Percentiles rank a stretch among this genome's conserved stretches.
These are phyloP conservation scores for Salarias fasciatus DNA, from an alignment of 2,797 vertebrate species.

Conservation along the genomic window DNA sequence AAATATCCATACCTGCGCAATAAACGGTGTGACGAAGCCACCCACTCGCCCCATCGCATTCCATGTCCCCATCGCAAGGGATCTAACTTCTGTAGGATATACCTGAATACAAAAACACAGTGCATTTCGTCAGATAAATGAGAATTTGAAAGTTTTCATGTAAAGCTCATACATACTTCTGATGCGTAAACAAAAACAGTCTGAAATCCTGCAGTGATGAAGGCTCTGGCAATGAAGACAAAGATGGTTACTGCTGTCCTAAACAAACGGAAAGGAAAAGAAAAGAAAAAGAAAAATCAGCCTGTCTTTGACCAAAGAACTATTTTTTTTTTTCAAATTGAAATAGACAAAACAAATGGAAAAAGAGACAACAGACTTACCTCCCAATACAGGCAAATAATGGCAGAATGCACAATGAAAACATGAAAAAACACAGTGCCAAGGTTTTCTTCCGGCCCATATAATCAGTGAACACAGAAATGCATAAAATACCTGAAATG, in stretches of 20 bases:
- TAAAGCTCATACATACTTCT: conserved; percentile 79
- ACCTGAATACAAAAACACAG: conserved; percentile 80
- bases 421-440: conserved; percentile 88
- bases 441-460: conserved; percentile 93
- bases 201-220: conserved; percentile 91
- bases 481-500: conserved; percentile 85
- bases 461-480: conserved; percentile 86
- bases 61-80: conserved; percentile 88
- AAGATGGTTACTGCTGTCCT: conserved; percentile 85
- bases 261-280: conserved; percentile 2
- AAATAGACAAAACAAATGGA: too few species aligned
- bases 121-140: background rate
- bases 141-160: background rate
- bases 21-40: conserved; percentile 90
- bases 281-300: background rate
- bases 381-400: conserved; percentile 89
- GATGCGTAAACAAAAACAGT: conserved; percentile 93
- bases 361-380: conserved; percentile 66
- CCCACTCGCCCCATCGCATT: conserved; percentile 88
- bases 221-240: conserved; percentile 92
- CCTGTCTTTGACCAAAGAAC: background rate
- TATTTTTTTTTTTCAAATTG: background rate
- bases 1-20: conserved; percentile 86
- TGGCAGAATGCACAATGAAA: conserved; percentile 87
- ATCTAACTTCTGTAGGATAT: conserved; percentile 90